Evolutionary conservation across 2,888 invertebrate species (phyloP), one percentile per base, ranked within the genome.

Genomic region (Lasioglossum malachurum): DNA sequence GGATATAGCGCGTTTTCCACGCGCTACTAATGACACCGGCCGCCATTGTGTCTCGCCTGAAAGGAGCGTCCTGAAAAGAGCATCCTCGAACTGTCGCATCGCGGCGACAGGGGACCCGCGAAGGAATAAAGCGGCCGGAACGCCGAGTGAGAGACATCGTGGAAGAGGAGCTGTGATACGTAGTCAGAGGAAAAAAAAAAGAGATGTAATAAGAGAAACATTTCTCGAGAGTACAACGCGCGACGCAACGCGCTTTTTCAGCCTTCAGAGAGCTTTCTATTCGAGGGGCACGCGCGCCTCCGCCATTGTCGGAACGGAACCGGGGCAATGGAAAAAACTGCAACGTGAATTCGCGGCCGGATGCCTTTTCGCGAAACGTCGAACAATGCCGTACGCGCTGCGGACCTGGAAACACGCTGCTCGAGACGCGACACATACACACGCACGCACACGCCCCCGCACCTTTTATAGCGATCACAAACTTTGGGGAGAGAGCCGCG

Each of bases 21-120:
- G 78, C 83, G 82, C 87, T 76, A 82, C 57, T 86, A 86, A 86
- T 83, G 80, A 69, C 41, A 82, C 82, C 64, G 60, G 41, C 27
- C 57, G 44, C 27, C 74, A 78, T 80, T 80, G 72, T 72, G 46
- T 38, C 46, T 12, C 46, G 64, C 38, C 19, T 8, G 60, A 85
- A 82, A 75, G 72, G 78, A 76, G 60, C 75, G 35, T 85, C 73
- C 67, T 79, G 67, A 85, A 82, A 75, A 75, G 78, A 79, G 60
- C 75, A 38, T 85, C 79, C 67, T 67, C 76, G 53, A 57, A 57
- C 73, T 72, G 75, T 79, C 83, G 35, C 57, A 41, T 5, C 38
- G 8, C 60, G 38, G 41, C n/a, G 38, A 75, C 53, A n/a, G 1
- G 38, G 60, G 53, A 64, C 35, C 35, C 80, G 60, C 82, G 71